Base-by-base conservation (phyloP, 2,113 vertebrate species). In the Xenopus tropicalis region DNA sequence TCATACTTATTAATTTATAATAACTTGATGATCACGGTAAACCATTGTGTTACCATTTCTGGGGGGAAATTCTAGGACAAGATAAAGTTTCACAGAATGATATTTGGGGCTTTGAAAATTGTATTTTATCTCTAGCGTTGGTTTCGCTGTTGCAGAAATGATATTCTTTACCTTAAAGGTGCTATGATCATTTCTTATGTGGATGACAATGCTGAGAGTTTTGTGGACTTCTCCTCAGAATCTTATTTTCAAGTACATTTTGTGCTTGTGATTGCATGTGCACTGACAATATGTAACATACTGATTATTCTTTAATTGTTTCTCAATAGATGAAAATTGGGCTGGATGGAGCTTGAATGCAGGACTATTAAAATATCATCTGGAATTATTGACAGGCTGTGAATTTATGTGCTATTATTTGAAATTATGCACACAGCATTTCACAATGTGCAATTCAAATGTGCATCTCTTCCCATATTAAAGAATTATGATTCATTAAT, bases 301-400 rank as follows among this genome's bases (percentile, higher is more conserved):
- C 63, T 57, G 71, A 73, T 73, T 73, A 66, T 58, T 73, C 66
- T n/a, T n/a, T 73, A 73, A 66, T 66, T 73, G 63, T 71, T 59
- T 63, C 44, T 73, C 62, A 66, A 48, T 66, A 58, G 62, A 23
- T 43, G 61, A 17, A 66, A 66, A 73, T 73, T 73, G 61, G 64
- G 21, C 51, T 21, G 42, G 61, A 24, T 66, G 37, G 48, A 59
- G 24, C 42, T 59, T 43, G 63, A 29, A 57, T 72, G 71, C 25
- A 57, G 54, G 46, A 23, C 37, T 72, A 73, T 73, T 66, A 66
- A 66, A 67, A 74, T 74, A 74, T 67, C 42, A 61, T 44, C 54
- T 51, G 22, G 13, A 67, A 74, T 57, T 67, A 74, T 67, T 67
- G 52, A 25, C 64, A 68, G 65, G 22, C 43, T 74, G 25, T 51